These are phyloP conservation scores for Sinocyclocheilus rhinocerous DNA, from an alignment of 2,113 vertebrate genomes.

Conservation along the genomic window DNA sequence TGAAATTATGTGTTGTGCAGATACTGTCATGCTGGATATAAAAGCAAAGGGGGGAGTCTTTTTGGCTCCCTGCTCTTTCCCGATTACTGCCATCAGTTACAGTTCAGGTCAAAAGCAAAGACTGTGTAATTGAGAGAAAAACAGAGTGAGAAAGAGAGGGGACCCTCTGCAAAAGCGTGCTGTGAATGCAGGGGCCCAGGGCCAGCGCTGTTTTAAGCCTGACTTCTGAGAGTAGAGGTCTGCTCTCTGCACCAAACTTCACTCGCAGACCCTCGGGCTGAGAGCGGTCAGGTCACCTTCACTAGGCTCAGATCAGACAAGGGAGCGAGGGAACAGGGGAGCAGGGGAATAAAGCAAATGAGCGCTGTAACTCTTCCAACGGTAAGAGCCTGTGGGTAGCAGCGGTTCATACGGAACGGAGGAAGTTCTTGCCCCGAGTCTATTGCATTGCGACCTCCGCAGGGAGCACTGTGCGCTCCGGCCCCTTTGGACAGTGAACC, in stretches of 20 bases:
- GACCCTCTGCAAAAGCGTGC: no score
- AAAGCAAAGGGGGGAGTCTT: no score
- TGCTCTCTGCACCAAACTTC: constrained; percentile 16
- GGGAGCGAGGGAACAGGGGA: constrained; percentile 54
- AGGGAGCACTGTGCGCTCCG: background rate
- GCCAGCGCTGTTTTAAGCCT: no score
- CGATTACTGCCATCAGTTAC: no score
- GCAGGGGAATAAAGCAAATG: constrained; percentile 55
- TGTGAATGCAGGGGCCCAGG: no score
- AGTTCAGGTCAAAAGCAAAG: no score
- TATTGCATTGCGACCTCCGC: background rate
- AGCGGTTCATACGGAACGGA: background rate
- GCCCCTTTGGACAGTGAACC: constrained; percentile 52
- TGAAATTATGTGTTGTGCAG: no score
- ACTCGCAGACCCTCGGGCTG: constrained; percentile 57
- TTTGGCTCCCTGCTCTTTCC: no score
- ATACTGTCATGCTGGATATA: no score
- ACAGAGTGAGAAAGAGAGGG: no score
- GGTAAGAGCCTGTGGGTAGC: background rate
- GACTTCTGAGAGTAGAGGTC: constrained; percentile 26
- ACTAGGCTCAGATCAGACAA: constrained; percentile 56
- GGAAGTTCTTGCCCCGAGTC: constrained; percentile 3
- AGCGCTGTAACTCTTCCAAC: background rate
- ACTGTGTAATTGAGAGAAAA: no score
- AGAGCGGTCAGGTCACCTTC: constrained; percentile 65